Conservation (phyloP, 1,140 invertebrate genomes). For the Cotesia glomerata region DNA sequence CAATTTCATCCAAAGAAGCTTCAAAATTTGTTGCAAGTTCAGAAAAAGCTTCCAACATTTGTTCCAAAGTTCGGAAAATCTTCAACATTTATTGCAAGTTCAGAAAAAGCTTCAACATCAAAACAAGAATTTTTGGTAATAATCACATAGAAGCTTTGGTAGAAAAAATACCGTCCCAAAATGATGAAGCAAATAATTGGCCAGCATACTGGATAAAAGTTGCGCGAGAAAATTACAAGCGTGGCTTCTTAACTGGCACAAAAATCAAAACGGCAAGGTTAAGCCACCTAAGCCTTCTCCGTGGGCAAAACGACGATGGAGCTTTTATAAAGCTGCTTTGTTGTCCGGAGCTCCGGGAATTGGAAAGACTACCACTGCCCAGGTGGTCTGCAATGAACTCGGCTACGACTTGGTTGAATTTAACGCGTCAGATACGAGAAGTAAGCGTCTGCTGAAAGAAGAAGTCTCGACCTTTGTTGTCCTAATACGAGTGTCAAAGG, state of each 20-base stretch:
- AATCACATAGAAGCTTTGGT: slow-evolving; percentile 74
- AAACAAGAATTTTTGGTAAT: background rate
- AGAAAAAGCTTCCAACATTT: background rate
- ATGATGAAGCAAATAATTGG: slow-evolving; percentile 89
- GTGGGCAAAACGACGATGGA: slow-evolving; percentile 83
- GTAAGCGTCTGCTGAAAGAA: slow-evolving; percentile 85
- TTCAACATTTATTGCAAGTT: no score
- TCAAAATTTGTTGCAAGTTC: no score
- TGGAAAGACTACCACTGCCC: slow-evolving; percentile 91
- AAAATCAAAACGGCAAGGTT: slow-evolving; percentile 72
- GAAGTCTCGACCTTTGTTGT: slow-evolving; percentile 80
- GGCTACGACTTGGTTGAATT: slow-evolving; percentile 93
- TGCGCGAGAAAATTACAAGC: slow-evolving; percentile 88
- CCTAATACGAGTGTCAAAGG: slow-evolving; percentile 73
- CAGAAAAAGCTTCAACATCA: background rate
- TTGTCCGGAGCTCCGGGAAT: slow-evolving; percentile 95
- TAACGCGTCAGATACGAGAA: slow-evolving; percentile 97
- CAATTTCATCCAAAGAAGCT: no score
- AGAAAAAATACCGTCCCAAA: slow-evolving; percentile 95
- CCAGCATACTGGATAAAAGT: slow-evolving; percentile 89
- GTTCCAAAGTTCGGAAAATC: no score
- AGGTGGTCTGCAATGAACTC: slow-evolving; percentile 82
- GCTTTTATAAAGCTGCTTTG: slow-evolving; percentile 88
- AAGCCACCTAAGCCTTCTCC: slow-evolving; percentile 74
- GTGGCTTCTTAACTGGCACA: slow-evolving; percentile 93